These are phyloP conservation scores for Entelurus aequoreus DNA, from an alignment of 2,113 vertebrate species.

Conservation along the genomic window DNA sequence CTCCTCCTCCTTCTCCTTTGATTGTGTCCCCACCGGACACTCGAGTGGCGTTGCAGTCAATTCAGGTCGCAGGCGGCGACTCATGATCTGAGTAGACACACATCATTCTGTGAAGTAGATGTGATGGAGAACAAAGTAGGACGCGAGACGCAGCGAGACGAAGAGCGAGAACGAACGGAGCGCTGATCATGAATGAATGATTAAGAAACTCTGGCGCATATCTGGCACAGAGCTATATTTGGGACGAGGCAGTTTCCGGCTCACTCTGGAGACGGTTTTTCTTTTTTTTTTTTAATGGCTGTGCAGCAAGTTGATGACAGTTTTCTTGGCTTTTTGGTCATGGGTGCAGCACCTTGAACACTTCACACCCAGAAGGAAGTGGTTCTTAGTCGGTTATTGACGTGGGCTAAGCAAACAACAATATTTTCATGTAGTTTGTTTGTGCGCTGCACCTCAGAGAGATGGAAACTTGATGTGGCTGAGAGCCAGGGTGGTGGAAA, in stretches of 20 bases:
- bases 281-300: neutral
- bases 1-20: neutral
- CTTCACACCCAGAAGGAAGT: slow-evolving; percentile 46
- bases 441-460: slow-evolving; percentile 58
- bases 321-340: neutral
- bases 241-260: slow-evolving; percentile 21
- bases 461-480: slow-evolving; percentile 44
- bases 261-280: slow-evolving; percentile 12
- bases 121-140: slow-evolving; percentile 33
- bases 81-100: slow-evolving; percentile 24
- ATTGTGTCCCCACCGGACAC: slow-evolving; percentile 10
- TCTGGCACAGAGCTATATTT: slow-evolving; percentile 26
- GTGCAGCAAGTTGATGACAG: slow-evolving; percentile 18
- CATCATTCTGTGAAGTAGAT: slow-evolving; percentile 25
- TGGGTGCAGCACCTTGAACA: slow-evolving; percentile 15
- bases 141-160: neutral
- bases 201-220: slow-evolving; percentile 37
- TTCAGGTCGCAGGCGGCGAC: neutral
- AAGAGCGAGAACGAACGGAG: slow-evolving; percentile 3
- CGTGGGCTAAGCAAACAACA: slow-evolving; percentile 40
- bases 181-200: slow-evolving; percentile 34
- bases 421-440: slow-evolving; percentile 54
- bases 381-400: slow-evolving; percentile 45
- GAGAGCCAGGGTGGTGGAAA: slow-evolving; percentile 43
- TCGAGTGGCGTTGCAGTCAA: slow-evolving; percentile 12